Base-by-base conservation (phyloP, 1,140 invertebrate genomes). In the Neodiprion lecontei region DNA sequence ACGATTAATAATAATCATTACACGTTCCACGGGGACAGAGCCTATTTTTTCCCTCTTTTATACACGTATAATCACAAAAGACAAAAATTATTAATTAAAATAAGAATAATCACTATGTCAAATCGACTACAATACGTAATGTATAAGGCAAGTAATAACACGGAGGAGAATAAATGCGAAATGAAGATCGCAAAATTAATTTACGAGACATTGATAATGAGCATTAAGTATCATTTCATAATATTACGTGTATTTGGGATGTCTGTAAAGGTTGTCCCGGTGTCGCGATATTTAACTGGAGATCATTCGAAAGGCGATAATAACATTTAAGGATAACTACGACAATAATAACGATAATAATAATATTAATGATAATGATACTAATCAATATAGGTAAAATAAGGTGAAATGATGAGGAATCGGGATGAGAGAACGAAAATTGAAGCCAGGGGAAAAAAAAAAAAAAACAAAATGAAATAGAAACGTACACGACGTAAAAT, bases 291-390 rank as follows among this genome's bases (percentile, higher is more conserved):
- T 61, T 14, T 9, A 61, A 61, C 5, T 77, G 80, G 84, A 87
- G 86, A 88, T 88, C 86, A 87, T 88, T 84, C 83, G 87, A 87
- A 88, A 86, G 83, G 80, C 82, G 80, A 75, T 76, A 77, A 82
- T 78, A 82, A 81, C 40, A 70, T 72, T 70, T 82, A 79, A 82
- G 17, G 65, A 47, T n/a, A 12, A 74, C 74, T 70, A 76, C 65
- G 48, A 67, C 72, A 50, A 78, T 65, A 74, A 77, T 68, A 65
- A 40, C 4, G 28, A 40, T 40, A 40, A 40, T 40, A 40, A 40
- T 5, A 61, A 61, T 17, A 61, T 7, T 14, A 11, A 61, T 14
- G n/a, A 12, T 61, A 61, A 61, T 61, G n/a, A 61, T 61, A 61
- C 5, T 61, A 61, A 10, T 53, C 10, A 2, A 11, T 11, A 53